Evolutionary conservation across 1,140 invertebrate genomes (phyloP).

Genomic region (Atopsyche davidsoni): DNA sequence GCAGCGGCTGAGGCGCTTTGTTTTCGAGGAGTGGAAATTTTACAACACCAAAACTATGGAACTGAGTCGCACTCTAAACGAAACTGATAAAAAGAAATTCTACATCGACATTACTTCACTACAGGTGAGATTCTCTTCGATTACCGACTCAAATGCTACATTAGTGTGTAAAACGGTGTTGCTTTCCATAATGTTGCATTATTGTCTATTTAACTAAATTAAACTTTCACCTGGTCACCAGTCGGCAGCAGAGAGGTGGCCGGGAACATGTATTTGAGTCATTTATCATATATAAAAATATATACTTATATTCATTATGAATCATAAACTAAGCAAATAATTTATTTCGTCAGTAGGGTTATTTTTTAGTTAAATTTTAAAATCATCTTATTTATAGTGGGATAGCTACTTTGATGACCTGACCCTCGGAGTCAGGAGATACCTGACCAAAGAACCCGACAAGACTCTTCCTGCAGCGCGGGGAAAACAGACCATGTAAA

Average conservation of each 20-base stretch:
- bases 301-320: background rate
- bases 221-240: background rate
- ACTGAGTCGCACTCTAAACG: constrained; percentile 59
- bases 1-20: constrained; percentile 75
- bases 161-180: constrained; percentile 4
- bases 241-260: background rate
- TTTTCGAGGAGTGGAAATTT: constrained; percentile 89
- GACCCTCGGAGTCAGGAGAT: constrained; percentile 66
- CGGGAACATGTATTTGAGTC: background rate
- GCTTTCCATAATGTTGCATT: background rate
- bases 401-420: constrained; percentile 65
- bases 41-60: constrained; percentile 65
- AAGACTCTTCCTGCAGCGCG: constrained; percentile 63
- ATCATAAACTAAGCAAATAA: background rate
- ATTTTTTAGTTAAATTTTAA: constrained; percentile 1
- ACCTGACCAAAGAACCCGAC: constrained; percentile 69
- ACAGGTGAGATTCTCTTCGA: constrained; percentile 31
- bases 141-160: constrained; percentile 29
- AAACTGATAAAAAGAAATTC: constrained; percentile 65
- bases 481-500: constrained; percentile 59
- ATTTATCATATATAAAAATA: background rate
- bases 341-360: background rate
- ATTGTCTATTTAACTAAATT: background rate
- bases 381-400: constrained; percentile 51
- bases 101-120: constrained; percentile 64